A percentile compares a stretch with the other conserved stretches of the same genome.
phyloP scores from a whole-genome alignment of 2,113 vertebrate species.

The Anarrhichthys ocellatus region DNA sequence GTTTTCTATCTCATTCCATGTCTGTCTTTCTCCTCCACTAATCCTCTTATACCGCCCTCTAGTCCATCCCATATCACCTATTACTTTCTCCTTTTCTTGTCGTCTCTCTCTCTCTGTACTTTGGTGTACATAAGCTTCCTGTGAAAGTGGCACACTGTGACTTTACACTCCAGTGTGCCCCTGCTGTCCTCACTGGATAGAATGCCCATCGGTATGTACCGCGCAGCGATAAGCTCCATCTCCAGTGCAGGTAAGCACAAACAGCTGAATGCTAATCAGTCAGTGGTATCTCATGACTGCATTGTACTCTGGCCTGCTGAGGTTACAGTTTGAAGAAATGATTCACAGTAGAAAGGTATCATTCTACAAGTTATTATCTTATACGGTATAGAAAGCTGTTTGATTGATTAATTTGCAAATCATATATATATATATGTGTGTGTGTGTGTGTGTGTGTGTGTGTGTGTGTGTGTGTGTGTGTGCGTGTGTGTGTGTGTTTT shows the following conservation, averaged over 20 bases:
- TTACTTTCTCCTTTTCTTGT: conserved; percentile 23
- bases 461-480: too few relatives aligned
- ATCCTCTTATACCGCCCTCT: conserved; percentile 49
- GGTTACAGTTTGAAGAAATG: neutral
- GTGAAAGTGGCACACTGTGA: neutral
- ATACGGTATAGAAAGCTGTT: neutral
- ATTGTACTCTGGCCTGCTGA: neutral
- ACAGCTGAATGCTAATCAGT: neutral
- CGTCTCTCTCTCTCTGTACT: neutral
- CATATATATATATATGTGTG: too few relatives aligned
- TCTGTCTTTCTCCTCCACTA: conserved; percentile 41
- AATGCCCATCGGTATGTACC: neutral
- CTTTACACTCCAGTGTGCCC: neutral
- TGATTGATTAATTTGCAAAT: neutral
- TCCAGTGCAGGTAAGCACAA: neutral
- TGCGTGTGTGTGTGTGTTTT: too few relatives aligned
- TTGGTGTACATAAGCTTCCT: neutral
- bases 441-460: too few relatives aligned
- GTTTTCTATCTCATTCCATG: conserved; percentile 41
- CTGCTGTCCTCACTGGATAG: conserved; percentile 1
- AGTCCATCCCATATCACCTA: conserved; percentile 29
- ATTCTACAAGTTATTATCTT: neutral
- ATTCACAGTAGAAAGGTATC: neutral
- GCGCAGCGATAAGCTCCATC: neutral
- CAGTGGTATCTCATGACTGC: neutral